A percentile compares a stretch with the other conserved stretches of the same genome.
phyloP scores from a whole-genome alignment of 1,140 invertebrate species.

The Micrasema longulum region DNA sequence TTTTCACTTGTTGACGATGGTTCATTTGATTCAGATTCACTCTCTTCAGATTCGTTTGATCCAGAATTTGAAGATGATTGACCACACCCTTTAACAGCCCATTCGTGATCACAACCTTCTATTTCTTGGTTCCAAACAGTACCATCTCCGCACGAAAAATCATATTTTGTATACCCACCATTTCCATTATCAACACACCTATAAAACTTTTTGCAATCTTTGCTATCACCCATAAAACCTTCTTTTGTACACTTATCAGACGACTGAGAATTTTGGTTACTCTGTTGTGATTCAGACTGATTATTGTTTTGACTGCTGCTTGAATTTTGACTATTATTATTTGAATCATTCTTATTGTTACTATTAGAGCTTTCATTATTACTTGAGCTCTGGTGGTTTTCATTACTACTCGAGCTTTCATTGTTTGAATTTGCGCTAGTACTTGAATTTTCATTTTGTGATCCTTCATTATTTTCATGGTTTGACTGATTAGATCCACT shows the following conservation, averaged over 20 bases:
- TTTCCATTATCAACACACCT: conserved; percentile 77
- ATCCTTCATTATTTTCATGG: conserved; percentile 9
- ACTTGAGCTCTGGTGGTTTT: too few species aligned
- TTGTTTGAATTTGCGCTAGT: conserved; percentile 68
- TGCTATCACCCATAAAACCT: conserved; percentile 75
- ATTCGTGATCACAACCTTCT: conserved; percentile 76
- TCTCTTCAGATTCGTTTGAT: conserved; percentile 32
- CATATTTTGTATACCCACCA: conserved; percentile 72
- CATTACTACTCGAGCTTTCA: conserved; percentile 9
- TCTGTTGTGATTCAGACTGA: too few species aligned
- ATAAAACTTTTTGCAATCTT: conserved; percentile 82
- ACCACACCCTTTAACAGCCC: conserved; percentile 62
- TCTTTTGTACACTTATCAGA: conserved; percentile 60
- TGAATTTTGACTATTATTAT: conserved; percentile 6
- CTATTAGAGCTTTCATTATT: conserved; percentile 1
- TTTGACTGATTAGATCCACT: conserved; percentile 15
- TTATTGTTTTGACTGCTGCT: conserved; percentile 31
- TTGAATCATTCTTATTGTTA: background rate
- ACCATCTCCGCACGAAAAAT: conserved; percentile 78
- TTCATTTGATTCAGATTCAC: conserved; percentile 5
- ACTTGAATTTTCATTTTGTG: conserved; percentile 70
- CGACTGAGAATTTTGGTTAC: conserved; percentile 27
- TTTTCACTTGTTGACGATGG: background rate
- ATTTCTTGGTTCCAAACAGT: conserved; percentile 80
- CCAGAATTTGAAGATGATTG: conserved; percentile 42